These are phyloP conservation scores for Acanthurus tractus DNA, from an alignment of 2,797 vertebrate species.

Conservation along the genomic window DNA sequence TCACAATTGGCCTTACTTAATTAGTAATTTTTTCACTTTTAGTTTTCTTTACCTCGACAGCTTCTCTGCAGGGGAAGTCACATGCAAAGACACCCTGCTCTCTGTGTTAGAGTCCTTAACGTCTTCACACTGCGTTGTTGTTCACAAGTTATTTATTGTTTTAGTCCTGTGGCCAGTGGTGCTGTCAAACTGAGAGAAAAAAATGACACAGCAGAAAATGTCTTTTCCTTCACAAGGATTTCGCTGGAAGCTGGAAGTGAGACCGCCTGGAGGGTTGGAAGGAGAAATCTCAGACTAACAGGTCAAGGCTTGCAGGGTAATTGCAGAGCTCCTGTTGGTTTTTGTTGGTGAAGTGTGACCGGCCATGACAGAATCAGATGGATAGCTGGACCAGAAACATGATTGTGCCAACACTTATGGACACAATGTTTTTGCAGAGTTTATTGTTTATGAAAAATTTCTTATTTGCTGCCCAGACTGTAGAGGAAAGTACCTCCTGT, in stretches of 20 bases:
- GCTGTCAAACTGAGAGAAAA: conserved; percentile 32
- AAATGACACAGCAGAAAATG: conserved; percentile 48
- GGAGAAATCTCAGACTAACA: conserved; percentile 39
- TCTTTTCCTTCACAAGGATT: conserved; percentile 23
- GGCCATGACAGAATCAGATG: conserved; percentile 44
- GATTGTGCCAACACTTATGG: conserved; percentile 11
- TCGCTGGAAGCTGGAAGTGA: conserved; percentile 27
- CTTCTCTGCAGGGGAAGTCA: conserved; percentile 6
- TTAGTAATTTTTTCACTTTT: conserved; percentile 39
- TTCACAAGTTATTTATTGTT: conserved; percentile 31
- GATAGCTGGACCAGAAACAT: conserved; percentile 26
- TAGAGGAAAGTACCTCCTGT: conserved; percentile 24
- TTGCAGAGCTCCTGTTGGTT: conserved; percentile 40
- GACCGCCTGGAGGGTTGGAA: conserved; percentile 23
- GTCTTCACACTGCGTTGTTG: conserved; percentile 2
- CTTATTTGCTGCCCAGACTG: neutral
- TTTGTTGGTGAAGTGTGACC: conserved; percentile 16
- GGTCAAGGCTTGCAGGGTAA: conserved; percentile 56
- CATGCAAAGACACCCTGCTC: neutral
- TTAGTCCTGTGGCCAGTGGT: conserved; percentile 19
- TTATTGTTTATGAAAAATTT: conserved; percentile 22
- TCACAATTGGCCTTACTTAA: conserved; percentile 28
- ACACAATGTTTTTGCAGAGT: conserved; percentile 1
- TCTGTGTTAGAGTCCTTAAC: conserved; percentile 1
- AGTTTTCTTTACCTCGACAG: conserved; percentile 4